Base-by-base conservation (phyloP, 2,888 invertebrate genomes). In the Taenaris catops region DNA sequence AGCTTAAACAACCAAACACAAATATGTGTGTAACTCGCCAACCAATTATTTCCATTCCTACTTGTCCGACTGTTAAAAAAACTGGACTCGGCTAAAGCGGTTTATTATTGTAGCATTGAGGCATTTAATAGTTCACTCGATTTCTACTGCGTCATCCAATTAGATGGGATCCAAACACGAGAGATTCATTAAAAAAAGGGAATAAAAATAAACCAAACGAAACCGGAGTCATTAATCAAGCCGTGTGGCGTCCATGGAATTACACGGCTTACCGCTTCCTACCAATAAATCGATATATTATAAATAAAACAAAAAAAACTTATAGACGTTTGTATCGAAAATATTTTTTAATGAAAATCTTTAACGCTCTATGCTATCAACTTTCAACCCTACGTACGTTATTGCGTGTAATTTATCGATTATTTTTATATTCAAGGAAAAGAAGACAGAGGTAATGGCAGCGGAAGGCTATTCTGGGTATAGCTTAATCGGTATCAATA, bases 191-290 rank as follows among this genome's bases (percentile, higher is more conserved):
- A 37, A 56, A 29, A 52, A 48, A 46, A 48, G 49, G 34, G 38
- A 53, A 58, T 56, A 59, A 60, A 66, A 64, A 58, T 55, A 62
- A 55, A 57, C 56, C 48, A 34, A 35, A 56, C 56, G 58, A 65
- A 63, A 57, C 53, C 50, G 26, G 43, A 43, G 52, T 61, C 72
- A 76, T 79, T 73, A 74, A 79, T 78, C 75, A 78, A 17, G 53
- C 48, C 49, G 50, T 51, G 50, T 57, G 61, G 52, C 59, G 54
- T 57, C 55, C 49, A 58, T 63, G 59, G 48, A 53, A 53, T 60
- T 48, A 49, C 47, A 47, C 38, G 53, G 49, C 16, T 41, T 28
- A 58, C 61, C 61, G 58, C 63, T 69, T 63, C 68, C 62, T 56
- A 48, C 38, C 46, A 58, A 66, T 58, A 66, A 66, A 68, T 63